phyloP scores from a whole-genome alignment of 1,140 invertebrate genomes.

The Eriocheir sinensis region DNA sequence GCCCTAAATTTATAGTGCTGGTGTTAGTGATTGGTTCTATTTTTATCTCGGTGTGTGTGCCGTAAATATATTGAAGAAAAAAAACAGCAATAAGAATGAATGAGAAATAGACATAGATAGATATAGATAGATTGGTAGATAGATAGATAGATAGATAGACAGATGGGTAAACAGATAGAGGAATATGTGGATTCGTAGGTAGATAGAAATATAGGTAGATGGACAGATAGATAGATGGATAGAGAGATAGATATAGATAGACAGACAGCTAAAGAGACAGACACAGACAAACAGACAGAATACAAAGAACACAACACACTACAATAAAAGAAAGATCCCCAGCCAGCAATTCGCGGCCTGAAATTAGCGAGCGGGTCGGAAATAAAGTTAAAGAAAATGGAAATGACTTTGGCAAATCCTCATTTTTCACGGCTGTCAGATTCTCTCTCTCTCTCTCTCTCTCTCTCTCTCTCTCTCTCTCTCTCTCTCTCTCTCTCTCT shows the following conservation, averaged over 20 bases:
- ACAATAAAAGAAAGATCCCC: neutral
- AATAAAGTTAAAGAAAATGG: no score
- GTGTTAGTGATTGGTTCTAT: neutral
- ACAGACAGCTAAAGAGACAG: slow-evolving; percentile 30
- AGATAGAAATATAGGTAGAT: no score
- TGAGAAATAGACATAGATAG: no score
- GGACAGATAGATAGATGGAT: no score
- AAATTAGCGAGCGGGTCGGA: neutral
- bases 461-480: slow-evolving; percentile 58
- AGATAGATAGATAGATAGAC: no score
- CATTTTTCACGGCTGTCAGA: neutral
- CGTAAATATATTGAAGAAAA: neutral
- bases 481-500: slow-evolving; percentile 65
- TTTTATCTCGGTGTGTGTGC: neutral
- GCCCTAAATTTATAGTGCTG: neutral
- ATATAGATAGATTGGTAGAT: neutral
- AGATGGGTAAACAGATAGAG: no score
- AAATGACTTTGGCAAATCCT: no score
- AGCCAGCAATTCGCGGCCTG: neutral
- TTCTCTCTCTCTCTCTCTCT: slow-evolving; percentile 46
- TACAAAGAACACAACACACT: neutral
- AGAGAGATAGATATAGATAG: slow-evolving; percentile 16
- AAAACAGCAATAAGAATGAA: no score
- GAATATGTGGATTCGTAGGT: no score
- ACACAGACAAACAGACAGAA: no score